Evolutionary conservation across 1,140 invertebrate genomes (phyloP).

Genomic region (Pachypeltis micranthus): DNA sequence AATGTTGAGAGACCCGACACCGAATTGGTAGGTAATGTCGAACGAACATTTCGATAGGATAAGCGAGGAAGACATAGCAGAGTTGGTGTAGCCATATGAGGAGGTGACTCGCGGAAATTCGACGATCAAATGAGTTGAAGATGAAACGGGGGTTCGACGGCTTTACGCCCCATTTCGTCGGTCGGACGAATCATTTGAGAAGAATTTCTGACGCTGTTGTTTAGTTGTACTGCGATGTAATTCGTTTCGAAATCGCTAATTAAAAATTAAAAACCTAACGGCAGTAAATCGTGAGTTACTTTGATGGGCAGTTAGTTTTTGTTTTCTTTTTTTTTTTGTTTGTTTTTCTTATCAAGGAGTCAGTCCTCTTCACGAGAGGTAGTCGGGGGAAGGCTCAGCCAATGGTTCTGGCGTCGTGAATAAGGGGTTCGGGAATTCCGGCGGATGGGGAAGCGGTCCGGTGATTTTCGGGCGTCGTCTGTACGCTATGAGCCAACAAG

Average conservation of each 20-base stretch:
- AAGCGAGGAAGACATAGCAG: conserved; percentile 2
- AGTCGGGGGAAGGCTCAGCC: conserved; percentile 67
- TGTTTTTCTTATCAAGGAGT: neutral
- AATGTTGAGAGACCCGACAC: conserved; percentile 9
- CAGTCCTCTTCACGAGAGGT: conserved; percentile 42
- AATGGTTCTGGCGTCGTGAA: conserved; percentile 74
- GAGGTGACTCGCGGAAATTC: conserved; percentile 16
- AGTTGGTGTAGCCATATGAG: conserved; percentile 18
- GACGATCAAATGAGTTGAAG: neutral
- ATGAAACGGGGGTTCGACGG: neutral
- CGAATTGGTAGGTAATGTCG: neutral
- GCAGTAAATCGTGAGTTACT: neutral
- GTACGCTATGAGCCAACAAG: conserved; percentile 90
- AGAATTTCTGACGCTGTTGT: too few species aligned
- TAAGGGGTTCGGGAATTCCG: conserved; percentile 87
- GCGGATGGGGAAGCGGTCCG: conserved; percentile 82
- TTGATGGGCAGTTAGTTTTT: conserved; percentile 11
- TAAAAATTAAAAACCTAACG: too few species aligned
- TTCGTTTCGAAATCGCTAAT: too few species aligned
- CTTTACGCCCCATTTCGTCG: neutral
- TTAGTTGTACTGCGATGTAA: too few species aligned
- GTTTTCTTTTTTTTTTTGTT: neutral
- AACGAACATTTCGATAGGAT: neutral
- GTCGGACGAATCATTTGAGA: neutral
- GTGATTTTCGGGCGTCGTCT: conserved; percentile 68